phyloP scores from a whole-genome alignment of 2,113 vertebrate species.

The Nymphicus hollandicus region DNA sequence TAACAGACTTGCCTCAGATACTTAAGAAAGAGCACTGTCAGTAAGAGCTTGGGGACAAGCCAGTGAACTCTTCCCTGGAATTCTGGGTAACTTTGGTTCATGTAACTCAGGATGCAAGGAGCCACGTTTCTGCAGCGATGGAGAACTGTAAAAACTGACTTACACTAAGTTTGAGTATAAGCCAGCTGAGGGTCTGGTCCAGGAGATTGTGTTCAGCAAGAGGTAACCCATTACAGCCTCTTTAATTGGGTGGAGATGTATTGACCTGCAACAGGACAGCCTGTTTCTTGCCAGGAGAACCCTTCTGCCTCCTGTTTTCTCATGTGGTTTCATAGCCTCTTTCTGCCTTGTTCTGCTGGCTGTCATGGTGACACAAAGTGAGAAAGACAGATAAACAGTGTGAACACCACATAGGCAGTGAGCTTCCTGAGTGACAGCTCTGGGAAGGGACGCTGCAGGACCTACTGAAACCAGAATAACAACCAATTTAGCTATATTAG shows the following conservation, averaged over 20 bases:
- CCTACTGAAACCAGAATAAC: background rate
- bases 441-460: background rate
- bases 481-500: background rate
- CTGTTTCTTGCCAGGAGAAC: background rate
- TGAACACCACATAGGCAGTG: background rate
- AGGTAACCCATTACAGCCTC: background rate
- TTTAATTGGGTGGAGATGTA: background rate
- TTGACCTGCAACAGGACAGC: background rate
- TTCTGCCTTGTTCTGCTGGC: background rate
- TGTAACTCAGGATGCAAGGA: background rate
- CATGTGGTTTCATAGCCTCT: background rate
- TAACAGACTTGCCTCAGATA: background rate
- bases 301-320: background rate
- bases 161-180: background rate
- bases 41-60: background rate
- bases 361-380: slow-evolving; percentile 22
- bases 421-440: slow-evolving; percentile 20
- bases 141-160: background rate
- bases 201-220: background rate
- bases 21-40: background rate
- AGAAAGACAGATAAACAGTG: slow-evolving; percentile 7
- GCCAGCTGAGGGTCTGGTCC: background rate
- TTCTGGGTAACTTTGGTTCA: background rate
- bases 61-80: background rate
- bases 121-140: background rate